Evolutionary conservation across 2,888 invertebrate genomes (phyloP).

Genomic region (Volucella inflata): DNA sequence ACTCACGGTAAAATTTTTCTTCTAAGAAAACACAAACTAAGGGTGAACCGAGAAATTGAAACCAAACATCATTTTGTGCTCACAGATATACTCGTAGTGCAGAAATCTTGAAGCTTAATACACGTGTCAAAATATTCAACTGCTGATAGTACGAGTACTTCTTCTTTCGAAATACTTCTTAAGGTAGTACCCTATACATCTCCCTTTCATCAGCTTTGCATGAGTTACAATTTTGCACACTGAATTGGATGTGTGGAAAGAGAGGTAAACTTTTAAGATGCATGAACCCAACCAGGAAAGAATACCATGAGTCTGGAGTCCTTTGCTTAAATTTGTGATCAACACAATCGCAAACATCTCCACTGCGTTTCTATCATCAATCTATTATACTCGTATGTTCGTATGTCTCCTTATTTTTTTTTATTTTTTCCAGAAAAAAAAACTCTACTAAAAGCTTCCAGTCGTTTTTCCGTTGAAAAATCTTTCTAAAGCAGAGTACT

Average conservation of each 20-base stretch:
- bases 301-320: slow-evolving; percentile 18
- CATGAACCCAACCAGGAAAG: slow-evolving; percentile 1
- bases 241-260: slow-evolving; percentile 44
- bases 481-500: too few relatives aligned
- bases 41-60: slow-evolving; percentile 23
- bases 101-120: slow-evolving; percentile 66
- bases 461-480: neutral
- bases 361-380: slow-evolving; percentile 21
- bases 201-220: slow-evolving; percentile 23
- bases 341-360: slow-evolving; percentile 60
- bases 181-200: neutral
- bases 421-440: neutral
- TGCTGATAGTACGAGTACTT: slow-evolving; percentile 12
- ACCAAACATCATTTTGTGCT: slow-evolving; percentile 53
- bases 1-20: neutral
- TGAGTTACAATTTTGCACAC: slow-evolving; percentile 65
- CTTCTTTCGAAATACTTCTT: neutral
- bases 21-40: neutral
- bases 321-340: slow-evolving; percentile 62
- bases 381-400: neutral
- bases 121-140: slow-evolving; percentile 64
- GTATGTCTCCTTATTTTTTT: neutral
- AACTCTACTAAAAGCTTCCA: neutral
- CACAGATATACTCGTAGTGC: slow-evolving; percentile 38
- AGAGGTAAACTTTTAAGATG: slow-evolving; percentile 30